These are phyloP conservation scores for Lycocorax pyrrhopterus DNA, from an alignment of 2,113 vertebrate species.

Conservation along the genomic window DNA sequence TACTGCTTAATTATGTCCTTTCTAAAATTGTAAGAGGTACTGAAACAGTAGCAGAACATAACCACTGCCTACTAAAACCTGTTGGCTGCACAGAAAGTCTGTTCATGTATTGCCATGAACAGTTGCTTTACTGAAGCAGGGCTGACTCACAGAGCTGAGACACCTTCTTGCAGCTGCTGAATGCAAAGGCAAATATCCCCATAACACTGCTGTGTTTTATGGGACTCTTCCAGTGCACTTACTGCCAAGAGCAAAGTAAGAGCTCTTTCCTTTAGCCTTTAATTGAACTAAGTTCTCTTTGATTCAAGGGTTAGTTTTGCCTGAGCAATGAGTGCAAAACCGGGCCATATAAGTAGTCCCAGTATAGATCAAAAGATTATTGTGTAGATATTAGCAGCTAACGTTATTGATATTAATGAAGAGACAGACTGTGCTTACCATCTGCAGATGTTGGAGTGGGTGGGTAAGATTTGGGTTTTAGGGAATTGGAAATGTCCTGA, in stretches of 20 bases:
- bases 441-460: slow-evolving; percentile 36
- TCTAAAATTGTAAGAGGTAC: not conserved
- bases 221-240: not conserved
- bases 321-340: not conserved
- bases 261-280: not conserved
- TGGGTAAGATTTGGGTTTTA: slow-evolving; percentile 18
- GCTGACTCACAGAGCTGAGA: not conserved
- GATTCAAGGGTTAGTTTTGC: not conserved
- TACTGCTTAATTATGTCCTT: not conserved
- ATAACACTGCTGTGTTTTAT: not conserved
- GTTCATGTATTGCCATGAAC: not conserved
- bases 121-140: not conserved
- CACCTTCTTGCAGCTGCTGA: not conserved
- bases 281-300: not conserved
- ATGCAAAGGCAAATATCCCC: not conserved
- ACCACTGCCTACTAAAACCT: not conserved
- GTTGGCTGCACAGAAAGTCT: not conserved
- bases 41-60: not conserved
- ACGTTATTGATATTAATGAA: not conserved
- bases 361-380: not conserved
- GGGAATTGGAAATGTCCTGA: not conserved
- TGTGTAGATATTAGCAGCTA: not conserved
- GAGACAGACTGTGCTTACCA: not conserved
- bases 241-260: not conserved
- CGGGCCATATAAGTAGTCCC: not conserved